Evolutionary conservation across 2,797 vertebrate genomes (phyloP).

Genomic region (Neosilurus hyrtlii): DNA sequence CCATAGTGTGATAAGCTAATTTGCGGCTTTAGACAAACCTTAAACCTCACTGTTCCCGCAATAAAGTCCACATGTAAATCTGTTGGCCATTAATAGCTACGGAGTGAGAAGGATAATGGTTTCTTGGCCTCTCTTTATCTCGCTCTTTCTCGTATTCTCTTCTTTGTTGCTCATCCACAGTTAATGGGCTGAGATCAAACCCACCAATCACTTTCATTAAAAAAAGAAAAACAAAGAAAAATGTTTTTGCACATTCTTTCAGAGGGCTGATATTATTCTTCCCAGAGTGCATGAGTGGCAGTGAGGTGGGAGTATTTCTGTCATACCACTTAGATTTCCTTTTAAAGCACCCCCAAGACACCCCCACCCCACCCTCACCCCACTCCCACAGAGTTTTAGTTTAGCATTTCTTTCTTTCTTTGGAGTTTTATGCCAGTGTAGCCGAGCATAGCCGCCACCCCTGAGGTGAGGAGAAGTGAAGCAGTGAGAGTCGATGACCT

Average conservation of each 20-base stretch:
- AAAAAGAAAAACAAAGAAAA: background rate
- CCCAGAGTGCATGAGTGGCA: conserved; percentile 43
- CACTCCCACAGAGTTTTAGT: background rate
- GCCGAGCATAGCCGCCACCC: conserved; percentile 49
- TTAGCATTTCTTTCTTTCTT: conserved; percentile 15
- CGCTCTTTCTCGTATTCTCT: background rate
- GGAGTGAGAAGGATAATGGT: conserved; percentile 16
- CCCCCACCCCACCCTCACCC: background rate
- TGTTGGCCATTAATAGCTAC: conserved; percentile 26
- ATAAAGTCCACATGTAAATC: conserved; percentile 21
- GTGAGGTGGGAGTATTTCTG: conserved; percentile 39
- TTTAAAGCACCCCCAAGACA: conserved; percentile 11
- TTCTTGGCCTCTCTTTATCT: background rate
- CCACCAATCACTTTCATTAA: conserved; percentile 28
- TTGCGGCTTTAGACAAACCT: conserved; percentile 33
- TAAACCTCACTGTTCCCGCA: conserved; percentile 29
- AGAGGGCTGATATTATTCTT: conserved; percentile 24
- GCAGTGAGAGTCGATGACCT: conserved; percentile 65
- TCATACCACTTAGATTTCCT: conserved; percentile 11
- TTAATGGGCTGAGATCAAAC: conserved; percentile 42
- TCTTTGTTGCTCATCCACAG: conserved; percentile 7
- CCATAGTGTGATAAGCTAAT: conserved; percentile 35
- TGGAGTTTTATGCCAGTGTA: conserved; percentile 44
- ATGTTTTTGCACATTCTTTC: conserved; percentile 33
- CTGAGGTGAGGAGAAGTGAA: conserved; percentile 63